Evolutionary conservation across 2,113 vertebrate genomes (phyloP), one percentile per base, ranked within the genome.

Genomic region (Cephalopholis sonnerati): DNA sequence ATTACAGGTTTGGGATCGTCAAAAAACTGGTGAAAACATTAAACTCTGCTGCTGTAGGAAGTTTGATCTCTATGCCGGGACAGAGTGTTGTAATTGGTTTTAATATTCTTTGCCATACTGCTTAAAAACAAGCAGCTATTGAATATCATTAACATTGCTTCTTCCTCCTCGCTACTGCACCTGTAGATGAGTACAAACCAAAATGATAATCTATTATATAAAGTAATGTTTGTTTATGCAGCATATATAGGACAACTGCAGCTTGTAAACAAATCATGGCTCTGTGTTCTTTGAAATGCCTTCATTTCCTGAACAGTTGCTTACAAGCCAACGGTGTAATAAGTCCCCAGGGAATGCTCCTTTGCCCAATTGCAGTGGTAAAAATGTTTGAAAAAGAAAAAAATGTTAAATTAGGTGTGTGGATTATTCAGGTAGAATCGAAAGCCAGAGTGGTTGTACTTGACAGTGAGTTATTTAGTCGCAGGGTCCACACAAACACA

Each of bases 391-490:
- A 36, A 61, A 80, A 29, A 25, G 78, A 9, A 44, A 44, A 78
- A 83, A 83, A 82, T 55, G 83, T 79, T 87, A 90, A 94, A 92
- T 90, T 87, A 92, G 91, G 85, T 82, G 85, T 59, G 57, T 67
- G 73, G 84, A 91, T 95, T 93, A 92, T 90, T 92, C 90, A 92
- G 83, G 88, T 81, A 86, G 65, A 93, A 90, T 85, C 85, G 76
- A 81, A 91, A 93, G 70, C 74, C 59, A 64, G 84, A 87, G 87
- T 86, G 88, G 81, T 85, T 92, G 83, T 75, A 74, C 79, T 87
- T 95, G 94, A 95, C 92, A 94, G 93, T 94, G 91, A 95, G 86
- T 95, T 95, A 95, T 94, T 94, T 94, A 82, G 91, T 92, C 90
- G 87, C 89, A 90, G 85, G 85, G 86, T 87, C 92, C 87, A 92